phyloP scores from a whole-genome alignment of 2,797 vertebrate genomes.

The Prunella strophiata region DNA sequence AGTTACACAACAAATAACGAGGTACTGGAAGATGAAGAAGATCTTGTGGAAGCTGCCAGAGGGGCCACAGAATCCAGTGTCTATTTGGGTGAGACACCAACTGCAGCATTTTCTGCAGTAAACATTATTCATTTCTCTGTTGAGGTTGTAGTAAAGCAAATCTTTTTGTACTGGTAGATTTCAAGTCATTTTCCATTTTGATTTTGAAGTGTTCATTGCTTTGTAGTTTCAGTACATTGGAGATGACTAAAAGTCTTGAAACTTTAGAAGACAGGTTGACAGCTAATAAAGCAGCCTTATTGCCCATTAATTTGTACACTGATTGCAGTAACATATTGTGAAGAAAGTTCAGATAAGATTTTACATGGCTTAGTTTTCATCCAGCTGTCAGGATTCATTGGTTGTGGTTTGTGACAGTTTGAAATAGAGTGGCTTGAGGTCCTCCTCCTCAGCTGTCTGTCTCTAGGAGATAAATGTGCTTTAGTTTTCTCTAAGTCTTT shows the following conservation, averaged over 20 bases:
- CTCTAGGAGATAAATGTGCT: neutral
- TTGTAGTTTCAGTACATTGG: neutral
- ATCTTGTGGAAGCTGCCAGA: slow-evolving; percentile 84
- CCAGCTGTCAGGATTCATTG: neutral
- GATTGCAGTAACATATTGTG: neutral
- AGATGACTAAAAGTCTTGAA: neutral
- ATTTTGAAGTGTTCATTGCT: neutral
- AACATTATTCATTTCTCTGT: neutral
- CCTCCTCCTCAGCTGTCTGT: neutral
- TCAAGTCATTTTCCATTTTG: neutral
- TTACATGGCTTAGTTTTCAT: neutral
- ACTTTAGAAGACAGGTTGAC: neutral
- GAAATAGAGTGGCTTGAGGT: neutral
- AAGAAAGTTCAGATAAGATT: neutral
- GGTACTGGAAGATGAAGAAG: slow-evolving; percentile 82
- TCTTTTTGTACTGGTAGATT: neutral
- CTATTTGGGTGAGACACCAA: slow-evolving; percentile 84
- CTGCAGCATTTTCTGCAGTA: neutral
- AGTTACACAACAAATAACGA: slow-evolving; percentile 82
- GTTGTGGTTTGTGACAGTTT: neutral
- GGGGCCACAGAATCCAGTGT: slow-evolving; percentile 91
- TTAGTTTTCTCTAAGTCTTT: neutral
- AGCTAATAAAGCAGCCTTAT: neutral
- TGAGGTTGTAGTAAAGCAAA: neutral
- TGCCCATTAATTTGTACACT: neutral